Conservation (phyloP, 2,113 vertebrate species). For the Platysteira castanea region DNA sequence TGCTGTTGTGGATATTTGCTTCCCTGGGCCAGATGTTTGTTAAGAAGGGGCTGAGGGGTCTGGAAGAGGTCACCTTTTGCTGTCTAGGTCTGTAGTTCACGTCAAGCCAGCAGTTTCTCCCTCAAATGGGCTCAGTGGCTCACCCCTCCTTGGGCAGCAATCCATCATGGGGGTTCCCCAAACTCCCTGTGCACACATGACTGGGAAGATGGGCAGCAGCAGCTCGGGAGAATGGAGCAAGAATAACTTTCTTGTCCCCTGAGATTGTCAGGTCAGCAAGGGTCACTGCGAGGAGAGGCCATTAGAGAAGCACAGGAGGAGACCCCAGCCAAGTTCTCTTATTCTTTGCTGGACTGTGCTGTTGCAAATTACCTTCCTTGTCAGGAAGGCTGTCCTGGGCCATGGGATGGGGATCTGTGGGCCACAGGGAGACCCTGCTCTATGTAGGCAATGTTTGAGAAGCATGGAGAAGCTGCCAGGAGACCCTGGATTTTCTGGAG, state of each 20-base stretch:
- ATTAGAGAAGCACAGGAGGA: not conserved
- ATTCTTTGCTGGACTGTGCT: not conserved
- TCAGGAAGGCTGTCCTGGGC: not conserved
- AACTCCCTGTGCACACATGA: not conserved
- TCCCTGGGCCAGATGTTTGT: not conserved
- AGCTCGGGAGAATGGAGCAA: not conserved
- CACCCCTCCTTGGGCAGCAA: not conserved
- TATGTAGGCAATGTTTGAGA: not conserved
- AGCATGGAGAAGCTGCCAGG: not conserved
- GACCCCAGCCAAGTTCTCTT: not conserved
- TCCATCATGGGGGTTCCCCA: not conserved
- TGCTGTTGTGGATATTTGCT: not conserved
- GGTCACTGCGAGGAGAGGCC: not conserved
- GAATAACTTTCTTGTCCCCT: not conserved
- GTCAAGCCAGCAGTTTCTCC: not conserved
- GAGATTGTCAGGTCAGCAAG: not conserved
- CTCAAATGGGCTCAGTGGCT: fast-evolving
- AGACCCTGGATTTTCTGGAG: not conserved
- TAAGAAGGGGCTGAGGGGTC: not conserved
- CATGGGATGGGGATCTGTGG: not conserved
- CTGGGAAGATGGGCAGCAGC: not conserved
- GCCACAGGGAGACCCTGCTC: not conserved
- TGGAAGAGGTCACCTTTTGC: not conserved
- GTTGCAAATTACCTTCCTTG: not conserved
- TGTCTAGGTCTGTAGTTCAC: not conserved